phyloP scores from a whole-genome alignment of 2,113 vertebrate species.

The Cromileptes altivelis region DNA sequence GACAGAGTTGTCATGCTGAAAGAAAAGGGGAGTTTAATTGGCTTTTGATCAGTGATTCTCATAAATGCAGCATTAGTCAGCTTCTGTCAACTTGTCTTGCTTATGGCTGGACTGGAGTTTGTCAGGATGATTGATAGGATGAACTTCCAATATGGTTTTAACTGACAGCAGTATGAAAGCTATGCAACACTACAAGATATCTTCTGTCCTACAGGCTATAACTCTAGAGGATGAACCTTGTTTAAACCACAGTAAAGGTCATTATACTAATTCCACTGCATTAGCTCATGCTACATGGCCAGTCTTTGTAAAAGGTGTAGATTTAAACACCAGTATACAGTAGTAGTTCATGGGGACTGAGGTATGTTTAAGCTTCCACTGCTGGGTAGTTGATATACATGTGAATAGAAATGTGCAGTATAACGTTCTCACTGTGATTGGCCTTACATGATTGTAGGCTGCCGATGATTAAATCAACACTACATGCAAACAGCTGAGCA shows the following conservation, averaged over 20 bases:
- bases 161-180: constrained; percentile 7
- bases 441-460: constrained; percentile 6
- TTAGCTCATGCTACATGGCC: not conserved
- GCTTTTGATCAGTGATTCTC: not conserved
- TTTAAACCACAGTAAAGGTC: not conserved
- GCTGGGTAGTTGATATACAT: not conserved
- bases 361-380: not conserved
- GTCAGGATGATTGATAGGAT: constrained; percentile 10
- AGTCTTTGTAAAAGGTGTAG: not conserved
- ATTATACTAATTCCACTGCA: not conserved
- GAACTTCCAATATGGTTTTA: not conserved
- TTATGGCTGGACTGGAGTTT: not conserved
- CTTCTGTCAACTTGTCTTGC: not conserved
- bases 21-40: not conserved
- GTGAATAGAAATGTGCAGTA: not conserved
- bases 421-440: not conserved
- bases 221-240: not conserved
- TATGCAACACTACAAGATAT: not conserved
- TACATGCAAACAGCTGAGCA: constrained; percentile 18
- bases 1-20: not conserved
- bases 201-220: not conserved
- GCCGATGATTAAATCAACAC: constrained; percentile 16
- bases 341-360: not conserved
- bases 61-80: not conserved
- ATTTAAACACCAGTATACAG: not conserved